A percentile compares a stretch with the other conserved stretches of the same genome.
These are phyloP conservation scores for Bombus consobrinus DNA, from an alignment of 1,140 invertebrate genomes.

Conservation along the genomic window DNA sequence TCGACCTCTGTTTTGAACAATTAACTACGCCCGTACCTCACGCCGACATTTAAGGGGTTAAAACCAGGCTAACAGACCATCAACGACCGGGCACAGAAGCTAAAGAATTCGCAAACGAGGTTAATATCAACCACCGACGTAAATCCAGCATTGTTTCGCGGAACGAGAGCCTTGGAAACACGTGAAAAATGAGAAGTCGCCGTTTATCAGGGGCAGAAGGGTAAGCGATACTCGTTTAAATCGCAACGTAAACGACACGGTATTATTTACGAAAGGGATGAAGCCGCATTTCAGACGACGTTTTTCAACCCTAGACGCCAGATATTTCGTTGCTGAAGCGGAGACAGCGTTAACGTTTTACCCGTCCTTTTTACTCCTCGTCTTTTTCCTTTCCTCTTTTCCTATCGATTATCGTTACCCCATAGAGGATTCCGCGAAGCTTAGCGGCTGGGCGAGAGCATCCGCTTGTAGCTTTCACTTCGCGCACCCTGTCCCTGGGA, in stretches of 20 bases:
- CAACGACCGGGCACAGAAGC: not conserved
- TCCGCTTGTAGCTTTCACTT: conserved; percentile 48
- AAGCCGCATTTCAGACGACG: not conserved
- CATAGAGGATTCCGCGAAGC: conserved; percentile 47
- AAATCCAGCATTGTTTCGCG: not conserved
- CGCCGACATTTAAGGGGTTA: too few relatives aligned
- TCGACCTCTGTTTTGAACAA: too few relatives aligned
- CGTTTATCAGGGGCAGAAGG: not conserved
- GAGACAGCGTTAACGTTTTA: conserved; percentile 48
- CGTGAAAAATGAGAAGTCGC: not conserved
- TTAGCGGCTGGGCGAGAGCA: conserved; percentile 47
- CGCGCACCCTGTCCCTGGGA: conserved; percentile 53
- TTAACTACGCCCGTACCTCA: too few relatives aligned
- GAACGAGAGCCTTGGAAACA: not conserved
- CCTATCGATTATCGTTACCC: conserved; percentile 66
- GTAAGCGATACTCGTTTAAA: not conserved
- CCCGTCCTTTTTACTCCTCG: not conserved
- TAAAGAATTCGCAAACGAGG: not conserved
- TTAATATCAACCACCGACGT: not conserved
- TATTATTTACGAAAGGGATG: conserved; percentile 20
- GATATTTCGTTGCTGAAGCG: not conserved
- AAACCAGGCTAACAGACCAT: too few relatives aligned
- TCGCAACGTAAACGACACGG: not conserved
- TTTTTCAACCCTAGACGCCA: not conserved
- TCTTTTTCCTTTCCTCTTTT: not conserved